Evolutionary conservation across 2,113 vertebrate genomes (phyloP).

Genomic region (Siniperca chuatsi): DNA sequence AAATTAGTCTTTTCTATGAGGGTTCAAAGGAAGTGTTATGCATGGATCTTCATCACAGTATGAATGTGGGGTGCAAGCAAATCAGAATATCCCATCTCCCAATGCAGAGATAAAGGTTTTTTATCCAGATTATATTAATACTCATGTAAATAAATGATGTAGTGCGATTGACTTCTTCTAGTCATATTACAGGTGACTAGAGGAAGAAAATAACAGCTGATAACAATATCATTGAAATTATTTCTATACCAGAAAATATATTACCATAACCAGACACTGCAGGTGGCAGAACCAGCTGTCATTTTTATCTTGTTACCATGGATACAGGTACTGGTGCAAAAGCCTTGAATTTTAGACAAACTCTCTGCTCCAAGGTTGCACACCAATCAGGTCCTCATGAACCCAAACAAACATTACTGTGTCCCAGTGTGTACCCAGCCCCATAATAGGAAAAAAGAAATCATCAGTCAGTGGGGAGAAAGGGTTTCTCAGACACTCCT

Average conservation of each 20-base stretch:
- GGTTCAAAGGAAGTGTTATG: slow-evolving; percentile 68
- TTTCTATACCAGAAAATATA: slow-evolving; percentile 6
- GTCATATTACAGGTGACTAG: not conserved
- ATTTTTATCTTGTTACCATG: slow-evolving; percentile 42
- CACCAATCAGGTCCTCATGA: slow-evolving; percentile 12
- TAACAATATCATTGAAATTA: not conserved
- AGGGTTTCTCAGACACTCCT: not conserved
- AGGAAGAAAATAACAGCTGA: not conserved
- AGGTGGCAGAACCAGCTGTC: slow-evolving; percentile 27
- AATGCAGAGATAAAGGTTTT: slow-evolving; percentile 32
- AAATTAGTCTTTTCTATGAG: slow-evolving; percentile 75
- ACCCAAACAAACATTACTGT: slow-evolving; percentile 4
- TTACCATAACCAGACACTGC: slow-evolving; percentile 1
- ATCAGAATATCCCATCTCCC: slow-evolving; percentile 58
- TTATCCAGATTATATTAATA: slow-evolving; percentile 49
- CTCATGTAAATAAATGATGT: not conserved
- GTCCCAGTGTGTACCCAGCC: not conserved
- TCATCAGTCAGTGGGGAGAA: not conserved
- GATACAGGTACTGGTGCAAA: slow-evolving; percentile 13
- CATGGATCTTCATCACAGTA: slow-evolving; percentile 56
- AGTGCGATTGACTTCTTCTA: not conserved
- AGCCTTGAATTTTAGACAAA: slow-evolving; percentile 18
- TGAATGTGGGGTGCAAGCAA: slow-evolving; percentile 46
- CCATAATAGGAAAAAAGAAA: not conserved
- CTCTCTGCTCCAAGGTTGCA: slow-evolving; percentile 17